A percentile compares a stretch with the other conserved stretches of the same genome.
phyloP scores from a whole-genome alignment of 2,797 vertebrate genomes.

The Austrolebias charrua region DNA sequence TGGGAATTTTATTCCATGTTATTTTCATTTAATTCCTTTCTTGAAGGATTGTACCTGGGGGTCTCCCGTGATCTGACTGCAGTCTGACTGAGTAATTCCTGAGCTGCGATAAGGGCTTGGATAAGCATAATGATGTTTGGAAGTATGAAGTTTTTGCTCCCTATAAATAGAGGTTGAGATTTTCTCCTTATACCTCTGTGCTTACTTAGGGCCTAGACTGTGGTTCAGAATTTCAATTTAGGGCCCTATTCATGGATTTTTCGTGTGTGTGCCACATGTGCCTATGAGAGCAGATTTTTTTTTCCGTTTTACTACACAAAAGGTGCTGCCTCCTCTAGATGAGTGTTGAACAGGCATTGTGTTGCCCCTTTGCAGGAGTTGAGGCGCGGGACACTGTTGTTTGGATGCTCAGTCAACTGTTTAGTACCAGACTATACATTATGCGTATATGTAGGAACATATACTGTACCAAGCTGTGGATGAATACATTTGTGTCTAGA shows the following conservation, averaged over 20 bases:
- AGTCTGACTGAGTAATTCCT: conserved; percentile 62
- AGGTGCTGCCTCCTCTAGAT: conserved; percentile 25
- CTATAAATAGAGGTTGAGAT: conserved; percentile 70
- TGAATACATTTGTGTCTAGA: not conserved
- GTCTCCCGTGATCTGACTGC: conserved; percentile 62
- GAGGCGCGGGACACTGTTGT: conserved; percentile 18
- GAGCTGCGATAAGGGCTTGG: conserved; percentile 69
- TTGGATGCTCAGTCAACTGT: conserved; percentile 12
- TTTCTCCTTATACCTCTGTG: conserved; percentile 67
- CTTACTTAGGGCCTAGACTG: conserved; percentile 66
- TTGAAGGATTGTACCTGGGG: conserved; percentile 53
- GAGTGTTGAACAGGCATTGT: conserved; percentile 21
- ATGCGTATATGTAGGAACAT: not conserved
- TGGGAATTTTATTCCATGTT: conserved; percentile 60
- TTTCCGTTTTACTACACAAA: conserved; percentile 31
- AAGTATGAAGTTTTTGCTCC: conserved; percentile 72
- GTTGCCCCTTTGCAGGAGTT: conserved; percentile 9
- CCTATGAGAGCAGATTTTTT: conserved; percentile 53
- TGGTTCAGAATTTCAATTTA: conserved; percentile 75
- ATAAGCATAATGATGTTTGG: conserved; percentile 77
- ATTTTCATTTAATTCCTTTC: conserved; percentile 56
- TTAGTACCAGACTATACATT: conserved; percentile 4
- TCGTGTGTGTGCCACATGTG: conserved; percentile 21
- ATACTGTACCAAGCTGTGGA: not conserved
- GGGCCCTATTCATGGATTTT: conserved; percentile 54